phyloP scores from a whole-genome alignment of 2,888 invertebrate genomes.

The Alloscopus bannaensis region DNA sequence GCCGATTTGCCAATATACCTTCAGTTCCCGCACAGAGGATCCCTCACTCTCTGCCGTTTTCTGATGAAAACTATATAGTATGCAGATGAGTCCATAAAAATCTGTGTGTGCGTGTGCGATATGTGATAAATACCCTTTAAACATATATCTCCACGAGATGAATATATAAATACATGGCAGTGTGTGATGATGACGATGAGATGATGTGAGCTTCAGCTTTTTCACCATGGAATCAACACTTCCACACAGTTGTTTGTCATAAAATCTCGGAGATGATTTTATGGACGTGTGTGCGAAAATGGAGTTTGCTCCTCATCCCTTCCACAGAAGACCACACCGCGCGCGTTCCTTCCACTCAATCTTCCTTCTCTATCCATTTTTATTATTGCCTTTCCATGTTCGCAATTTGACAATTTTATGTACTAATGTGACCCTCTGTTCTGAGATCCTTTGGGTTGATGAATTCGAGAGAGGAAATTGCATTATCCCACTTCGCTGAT shows the following conservation, averaged over 20 bases:
- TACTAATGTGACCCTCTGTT: too few species aligned
- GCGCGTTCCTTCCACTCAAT: not conserved
- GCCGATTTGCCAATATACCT: too few species aligned
- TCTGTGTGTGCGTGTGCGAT: constrained; percentile 6
- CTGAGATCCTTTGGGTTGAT: too few species aligned
- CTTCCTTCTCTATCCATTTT: too few species aligned
- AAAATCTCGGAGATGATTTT: constrained; percentile 23
- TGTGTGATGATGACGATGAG: not conserved
- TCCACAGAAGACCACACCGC: not conserved
- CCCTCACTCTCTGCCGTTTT: too few species aligned
- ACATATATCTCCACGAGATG: not conserved
- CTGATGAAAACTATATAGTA: constrained; percentile 1
- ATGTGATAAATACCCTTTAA: not conserved
- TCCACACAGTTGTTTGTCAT: constrained; percentile 33
- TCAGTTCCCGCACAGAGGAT: too few species aligned
- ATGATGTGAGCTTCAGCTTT: too few species aligned
- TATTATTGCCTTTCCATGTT: constrained; percentile 4
- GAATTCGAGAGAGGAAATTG: too few species aligned
- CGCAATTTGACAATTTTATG: too few species aligned
- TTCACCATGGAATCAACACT: constrained; percentile 16
- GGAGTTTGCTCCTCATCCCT: not conserved
- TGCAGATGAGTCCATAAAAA: constrained; percentile 22
- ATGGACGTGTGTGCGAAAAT: constrained; percentile 13
- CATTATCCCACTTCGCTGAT: too few species aligned
- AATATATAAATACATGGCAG: not conserved